Evolutionary conservation across 2,888 invertebrate species (phyloP).

Genomic region (Spodoptera picta): DNA sequence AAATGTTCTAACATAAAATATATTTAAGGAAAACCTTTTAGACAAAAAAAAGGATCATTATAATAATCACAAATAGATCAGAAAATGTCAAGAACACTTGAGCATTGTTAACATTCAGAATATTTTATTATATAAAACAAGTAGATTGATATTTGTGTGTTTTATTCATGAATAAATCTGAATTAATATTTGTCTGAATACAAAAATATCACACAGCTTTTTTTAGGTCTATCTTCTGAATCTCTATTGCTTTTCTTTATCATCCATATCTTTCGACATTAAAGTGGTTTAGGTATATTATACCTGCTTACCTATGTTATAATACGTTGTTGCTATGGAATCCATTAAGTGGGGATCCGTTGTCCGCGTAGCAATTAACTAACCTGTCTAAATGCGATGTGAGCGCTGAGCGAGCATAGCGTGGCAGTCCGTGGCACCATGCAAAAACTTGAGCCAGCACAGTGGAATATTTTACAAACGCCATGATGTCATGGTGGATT

Average conservation of each 20-base stretch:
- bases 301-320: neutral
- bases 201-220: slow-evolving; percentile 6
- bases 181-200: slow-evolving; percentile 11
- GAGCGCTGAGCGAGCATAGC: slow-evolving; percentile 42
- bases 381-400: slow-evolving; percentile 54
- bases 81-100: slow-evolving; percentile 41
- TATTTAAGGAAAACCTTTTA: slow-evolving; percentile 24
- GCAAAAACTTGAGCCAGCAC: slow-evolving; percentile 76
- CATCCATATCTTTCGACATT: too few relatives aligned
- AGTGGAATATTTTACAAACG: slow-evolving; percentile 82
- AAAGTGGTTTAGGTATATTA: neutral
- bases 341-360: slow-evolving; percentile 20
- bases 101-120: slow-evolving; percentile 10
- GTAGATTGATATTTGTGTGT: slow-evolving; percentile 32
- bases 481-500: slow-evolving; percentile 87
- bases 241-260: too few relatives aligned
- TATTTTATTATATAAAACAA: slow-evolving; percentile 1
- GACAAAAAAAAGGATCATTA: slow-evolving; percentile 11
- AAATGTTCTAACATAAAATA: slow-evolving; percentile 39
- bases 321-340: slow-evolving; percentile 45
- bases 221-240: slow-evolving; percentile 1
- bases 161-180: slow-evolving; percentile 19
- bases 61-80: slow-evolving; percentile 28
- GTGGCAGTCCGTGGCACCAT: slow-evolving; percentile 48
- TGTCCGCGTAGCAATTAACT: slow-evolving; percentile 44